Base-by-base conservation (phyloP, 2,797 vertebrate genomes). In the Xyrichtys novacula region DNA sequence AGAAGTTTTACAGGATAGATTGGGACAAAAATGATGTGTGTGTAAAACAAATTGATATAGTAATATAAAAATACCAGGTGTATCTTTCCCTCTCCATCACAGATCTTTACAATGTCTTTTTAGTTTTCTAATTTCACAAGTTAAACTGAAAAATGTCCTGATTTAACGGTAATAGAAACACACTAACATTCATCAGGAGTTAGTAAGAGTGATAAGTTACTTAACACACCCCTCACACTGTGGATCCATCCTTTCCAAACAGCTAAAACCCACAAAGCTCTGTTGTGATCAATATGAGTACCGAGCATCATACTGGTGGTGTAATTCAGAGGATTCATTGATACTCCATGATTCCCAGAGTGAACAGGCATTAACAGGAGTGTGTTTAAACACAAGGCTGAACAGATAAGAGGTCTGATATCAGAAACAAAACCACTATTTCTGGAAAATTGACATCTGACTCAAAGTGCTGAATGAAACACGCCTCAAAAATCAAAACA, bases 271-370 rank as follows among this genome's bases (percentile, higher is more conserved):
- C 19, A 17, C 55, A 48, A 40, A 50, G 57, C 12, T 26, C 26
- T 52, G 34, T 59, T n/a, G 56, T 73, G 78, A 81, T 73, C 74
- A 73, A 73, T 62, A 28, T 3, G 60, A 43, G 26, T 2, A 0
- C 3, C 31, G 23, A 62, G 10, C 4, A 10, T 26, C 58, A 66
- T 12, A 23, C 10, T 15, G 17, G 3, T 14, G 5, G 5, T 23
- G 54, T 83, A 46, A 58, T 42, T 12, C 32, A 28, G 53, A 48
- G 10, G 11, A 1, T 11, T 43, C 52, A 62, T 6, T 5, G 5
- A 57, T 23, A 31, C 32, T 32, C 31, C 43, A 40, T 3, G 38
- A 23, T 47, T 28, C 34, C 19, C 43, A 56, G 3, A 20, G 34
- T 17, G 70, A 56, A 69, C 10, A 14, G 34, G 43, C 20, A 12